Evolutionary conservation across 2,797 vertebrate genomes (phyloP), one percentile per base, ranked within the genome.

Genomic region (Rallus crepitans): DNA sequence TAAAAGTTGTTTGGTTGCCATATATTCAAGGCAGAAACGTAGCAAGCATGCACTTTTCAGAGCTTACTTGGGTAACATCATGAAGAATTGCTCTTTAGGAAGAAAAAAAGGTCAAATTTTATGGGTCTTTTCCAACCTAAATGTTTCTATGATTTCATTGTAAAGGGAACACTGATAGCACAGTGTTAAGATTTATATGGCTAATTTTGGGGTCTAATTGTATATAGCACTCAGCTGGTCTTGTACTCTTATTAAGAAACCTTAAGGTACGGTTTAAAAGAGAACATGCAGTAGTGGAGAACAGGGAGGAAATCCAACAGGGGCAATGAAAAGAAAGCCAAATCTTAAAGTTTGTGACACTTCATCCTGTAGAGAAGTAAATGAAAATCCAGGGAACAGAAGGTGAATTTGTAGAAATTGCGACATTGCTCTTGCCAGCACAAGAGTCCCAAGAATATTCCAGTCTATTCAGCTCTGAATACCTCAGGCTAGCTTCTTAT

Each of bases 21-120:
- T 20, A 2, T 33, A 53, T 4, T 91, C 37, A 73, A 55, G 33
- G 55, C 37, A 73, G 59, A 48, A 64, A 31, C 1, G 1, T 37
- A 48, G 11, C 3, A 2, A 39, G 35, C 2, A 2, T n/a, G 12
- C 2, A 1, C 6, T 73, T 83, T 59, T 66, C 42, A 33, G 45
- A 59, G 37, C 28, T 59, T 33, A 16, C 42, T 64, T 33, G 45
- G 39, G 25, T 59, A 31, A 48, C 12, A 7, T 31, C 7, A 24
- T 33, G 27, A 60, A 21, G 28, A 56, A 57, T 5, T 45, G 42
- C 42, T 45, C 42, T 45, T 45, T 45, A 45, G 18, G 42, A 9
- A 19, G 19, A 45, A 45, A 45, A 45, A 19, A 45, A 45, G 42
- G 42, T 45, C 18, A 45, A 45, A 45, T 50, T 24, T 50, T 50